Evolutionary conservation across 2,888 invertebrate species (phyloP).

Genomic region (Plebejus argus): DNA sequence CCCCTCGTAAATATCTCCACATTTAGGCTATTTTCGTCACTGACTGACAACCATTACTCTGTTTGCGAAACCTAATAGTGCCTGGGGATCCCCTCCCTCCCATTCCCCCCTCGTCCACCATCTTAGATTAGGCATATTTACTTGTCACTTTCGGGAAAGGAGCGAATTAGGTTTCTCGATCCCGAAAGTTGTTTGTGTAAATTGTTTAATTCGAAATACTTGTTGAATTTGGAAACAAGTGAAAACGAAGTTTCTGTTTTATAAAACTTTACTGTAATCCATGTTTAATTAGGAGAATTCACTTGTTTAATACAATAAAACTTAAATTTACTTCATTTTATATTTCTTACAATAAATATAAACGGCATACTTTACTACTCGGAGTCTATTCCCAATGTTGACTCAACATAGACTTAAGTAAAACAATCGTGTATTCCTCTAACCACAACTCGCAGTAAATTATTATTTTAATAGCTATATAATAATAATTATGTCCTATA

Average conservation of each 20-base stretch:
- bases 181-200: background rate
- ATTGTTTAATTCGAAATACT: slow-evolving; percentile 11
- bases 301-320: background rate
- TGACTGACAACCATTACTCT: slow-evolving; percentile 16
- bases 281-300: background rate
- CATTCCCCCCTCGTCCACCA: background rate
- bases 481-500: too few species aligned
- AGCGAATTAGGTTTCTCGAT: background rate
- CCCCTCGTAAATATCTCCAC: background rate
- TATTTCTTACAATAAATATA: too few species aligned
- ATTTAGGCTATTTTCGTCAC: slow-evolving; percentile 7
- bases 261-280: background rate
- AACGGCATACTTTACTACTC: too few species aligned
- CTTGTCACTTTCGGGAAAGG: background rate
- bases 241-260: background rate
- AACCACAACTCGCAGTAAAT: too few species aligned
- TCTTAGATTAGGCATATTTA: slow-evolving; percentile 3
- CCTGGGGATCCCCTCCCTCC: background rate
- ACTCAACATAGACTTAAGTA: too few species aligned
- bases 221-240: background rate
- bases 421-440: background rate
- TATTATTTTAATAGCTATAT: too few species aligned
- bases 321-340: background rate
- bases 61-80: slow-evolving; percentile 17
- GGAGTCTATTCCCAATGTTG: too few species aligned